Evolutionary conservation across 2,797 vertebrate genomes (phyloP).

Genomic region (Buphagus erythrorhynchus): DNA sequence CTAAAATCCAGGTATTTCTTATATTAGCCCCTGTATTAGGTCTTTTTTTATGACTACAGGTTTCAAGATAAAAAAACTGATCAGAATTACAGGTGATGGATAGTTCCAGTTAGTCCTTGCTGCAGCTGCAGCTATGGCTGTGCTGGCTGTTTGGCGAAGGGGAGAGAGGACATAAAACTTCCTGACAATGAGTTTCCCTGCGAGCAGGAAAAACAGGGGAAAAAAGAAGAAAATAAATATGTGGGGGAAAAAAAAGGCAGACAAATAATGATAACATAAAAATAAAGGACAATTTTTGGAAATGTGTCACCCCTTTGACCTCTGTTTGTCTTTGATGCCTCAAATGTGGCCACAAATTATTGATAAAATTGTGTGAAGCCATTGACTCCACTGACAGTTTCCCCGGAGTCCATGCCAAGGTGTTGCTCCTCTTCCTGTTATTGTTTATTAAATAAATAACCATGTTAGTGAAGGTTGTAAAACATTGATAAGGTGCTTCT

Average conservation of each 20-base stretch:
- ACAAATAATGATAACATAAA: not conserved
- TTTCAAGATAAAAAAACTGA: not conserved
- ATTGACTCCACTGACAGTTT: not conserved
- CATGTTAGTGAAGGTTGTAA: constrained; percentile 58
- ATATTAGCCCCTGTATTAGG: not conserved
- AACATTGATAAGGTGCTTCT: constrained; percentile 58
- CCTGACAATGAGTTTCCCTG: not conserved
- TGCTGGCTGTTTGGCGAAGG: not conserved
- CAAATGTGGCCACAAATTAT: not conserved
- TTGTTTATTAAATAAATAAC: constrained; percentile 64
- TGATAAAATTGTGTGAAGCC: not conserved
- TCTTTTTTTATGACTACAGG: not conserved
- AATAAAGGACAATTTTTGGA: not conserved
- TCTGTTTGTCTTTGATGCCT: not conserved
- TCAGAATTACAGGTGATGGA: not conserved
- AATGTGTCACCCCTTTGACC: not conserved
- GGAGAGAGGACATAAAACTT: not conserved
- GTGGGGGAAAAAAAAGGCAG: fast-evolving
- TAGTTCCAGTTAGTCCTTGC: not conserved
- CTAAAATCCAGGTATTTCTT: not conserved
- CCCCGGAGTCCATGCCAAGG: not conserved
- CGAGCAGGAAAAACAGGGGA: not conserved
- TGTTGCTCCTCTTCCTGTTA: constrained; percentile 29
- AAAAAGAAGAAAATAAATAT: not conserved
- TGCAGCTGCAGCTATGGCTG: not conserved